Percentiles rank a stretch among this genome's conserved stretches.
Evolutionary conservation across 23 tunicate genomes (phyloP).

Genomic region (Ciona savignyi): DNA sequence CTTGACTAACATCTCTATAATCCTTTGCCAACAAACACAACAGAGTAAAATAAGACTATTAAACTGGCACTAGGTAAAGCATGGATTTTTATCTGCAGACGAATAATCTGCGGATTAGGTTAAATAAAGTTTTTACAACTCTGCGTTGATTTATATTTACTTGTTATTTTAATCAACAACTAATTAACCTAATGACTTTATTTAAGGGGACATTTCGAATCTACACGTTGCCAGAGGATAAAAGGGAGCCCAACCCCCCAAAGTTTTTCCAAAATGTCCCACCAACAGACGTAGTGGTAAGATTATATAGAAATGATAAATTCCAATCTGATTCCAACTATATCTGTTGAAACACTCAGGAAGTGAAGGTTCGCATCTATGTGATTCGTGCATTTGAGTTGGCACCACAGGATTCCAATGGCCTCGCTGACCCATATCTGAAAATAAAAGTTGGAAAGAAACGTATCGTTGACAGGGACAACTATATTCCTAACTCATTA

Average conservation of each 20-base stretch:
- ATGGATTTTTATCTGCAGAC: no score
- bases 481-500: constrained; percentile 72
- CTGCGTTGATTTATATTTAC: no score
- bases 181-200: no score
- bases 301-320: no score
- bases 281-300: constrained; percentile 68
- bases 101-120: no score
- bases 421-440: constrained; percentile 84
- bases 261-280: constrained; percentile 54
- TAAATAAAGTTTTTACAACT: no score
- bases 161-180: no score
- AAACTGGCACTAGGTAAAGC: no score
- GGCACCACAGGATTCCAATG: constrained; percentile 90
- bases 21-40: no score
- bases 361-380: constrained; percentile 59
- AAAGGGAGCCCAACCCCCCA: constrained; percentile 50
- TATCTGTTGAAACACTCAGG: constrained; percentile 28
- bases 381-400: constrained; percentile 84
- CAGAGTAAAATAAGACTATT: no score
- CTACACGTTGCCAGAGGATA: constrained; percentile 75
- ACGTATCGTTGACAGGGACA: constrained; percentile 54
- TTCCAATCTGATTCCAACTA: no score
- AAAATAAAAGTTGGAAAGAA: constrained; percentile 84
- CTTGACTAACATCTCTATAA: no score
- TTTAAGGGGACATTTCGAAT: constrained; percentile 75